Percentiles rank a stretch among this genome's conserved stretches.
phyloP scores from a whole-genome alignment of 1,140 invertebrate species.

The Drosophila arizonae region DNA sequence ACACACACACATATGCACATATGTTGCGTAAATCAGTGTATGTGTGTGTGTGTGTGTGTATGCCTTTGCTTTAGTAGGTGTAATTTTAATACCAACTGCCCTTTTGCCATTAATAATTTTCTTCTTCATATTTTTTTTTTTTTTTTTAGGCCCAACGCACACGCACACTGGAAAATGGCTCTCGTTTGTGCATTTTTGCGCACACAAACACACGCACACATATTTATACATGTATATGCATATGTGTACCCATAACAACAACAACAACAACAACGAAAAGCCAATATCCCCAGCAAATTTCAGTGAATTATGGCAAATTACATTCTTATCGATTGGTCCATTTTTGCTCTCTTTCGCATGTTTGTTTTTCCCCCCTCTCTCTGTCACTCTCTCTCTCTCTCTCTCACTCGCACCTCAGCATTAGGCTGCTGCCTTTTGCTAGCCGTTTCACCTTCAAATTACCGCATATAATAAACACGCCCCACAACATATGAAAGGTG shows the following conservation, averaged over 20 bases:
- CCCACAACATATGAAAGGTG: conserved; percentile 47
- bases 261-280: conserved; percentile 53
- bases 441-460: conserved; percentile 34
- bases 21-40: conserved; percentile 22
- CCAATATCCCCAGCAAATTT: conserved; percentile 78
- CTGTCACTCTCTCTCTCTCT: background rate
- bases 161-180: conserved; percentile 9
- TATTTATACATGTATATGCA: conserved; percentile 2
- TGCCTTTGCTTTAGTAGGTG: conserved; percentile 49
- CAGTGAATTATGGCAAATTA: conserved; percentile 81
- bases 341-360: conserved; percentile 50
- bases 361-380: background rate
- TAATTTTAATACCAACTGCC: conserved; percentile 72
- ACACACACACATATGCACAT: background rate
- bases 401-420: background rate
- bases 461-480: conserved; percentile 45
- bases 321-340: conserved; percentile 81
- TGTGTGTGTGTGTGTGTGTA: conserved; percentile 1
- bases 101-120: conserved; percentile 68
- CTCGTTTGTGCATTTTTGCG: conserved; percentile 8
- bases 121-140: background rate
- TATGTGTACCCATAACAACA: conserved; percentile 12
- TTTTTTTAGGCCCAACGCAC: conserved; percentile 14
- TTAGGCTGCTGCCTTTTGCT: conserved; percentile 6
- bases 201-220: conserved; percentile 10